Percentiles rank a stretch among this genome's conserved stretches.
phyloP scores from a whole-genome alignment of 2,888 invertebrate species.

The Noctua janthe region DNA sequence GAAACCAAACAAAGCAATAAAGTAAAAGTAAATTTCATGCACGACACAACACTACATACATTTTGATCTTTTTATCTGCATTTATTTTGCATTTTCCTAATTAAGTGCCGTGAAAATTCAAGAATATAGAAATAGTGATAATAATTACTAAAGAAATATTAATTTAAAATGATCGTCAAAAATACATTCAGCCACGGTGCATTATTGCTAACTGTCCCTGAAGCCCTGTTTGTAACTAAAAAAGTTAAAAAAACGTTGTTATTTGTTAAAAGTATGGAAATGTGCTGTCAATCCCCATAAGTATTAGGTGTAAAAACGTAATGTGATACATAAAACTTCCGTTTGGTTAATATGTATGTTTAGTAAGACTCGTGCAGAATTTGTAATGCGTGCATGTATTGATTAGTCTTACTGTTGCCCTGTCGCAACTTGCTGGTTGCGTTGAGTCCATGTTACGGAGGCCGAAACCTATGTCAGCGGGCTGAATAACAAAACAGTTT shows the following conservation, averaged over 20 bases:
- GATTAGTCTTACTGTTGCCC: constrained; percentile 86
- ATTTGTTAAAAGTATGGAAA: constrained; percentile 31
- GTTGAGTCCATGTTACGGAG: constrained; percentile 86
- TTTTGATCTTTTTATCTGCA: constrained; percentile 7
- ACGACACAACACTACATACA: constrained; percentile 60
- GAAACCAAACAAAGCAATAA: constrained; percentile 85
- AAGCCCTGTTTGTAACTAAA: constrained; percentile 19
- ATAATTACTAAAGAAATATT: constrained; percentile 14
- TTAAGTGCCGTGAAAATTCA: constrained; percentile 17
- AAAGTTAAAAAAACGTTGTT: constrained; percentile 3
- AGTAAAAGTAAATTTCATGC: constrained; percentile 84
- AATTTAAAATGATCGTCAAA: constrained; percentile 22
- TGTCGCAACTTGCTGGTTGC: constrained; percentile 85
- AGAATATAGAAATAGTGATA: constrained; percentile 33
- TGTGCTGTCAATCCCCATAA: constrained; percentile 33
- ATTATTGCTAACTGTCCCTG: constrained; percentile 13
- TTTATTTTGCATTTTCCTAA: constrained; percentile 22
- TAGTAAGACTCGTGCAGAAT: constrained; percentile 72
- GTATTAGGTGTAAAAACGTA: constrained; percentile 21
- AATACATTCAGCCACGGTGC: constrained; percentile 25
- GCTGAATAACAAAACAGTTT: constrained; percentile 82
- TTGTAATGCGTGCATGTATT: constrained; percentile 79
- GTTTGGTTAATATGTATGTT: constrained; percentile 50
- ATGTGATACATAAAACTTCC: constrained; percentile 37
- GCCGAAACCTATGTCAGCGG: constrained; percentile 86